Evolutionary conservation across 2,797 vertebrate species (phyloP).

Genomic region (Myotis myotis): DNA sequence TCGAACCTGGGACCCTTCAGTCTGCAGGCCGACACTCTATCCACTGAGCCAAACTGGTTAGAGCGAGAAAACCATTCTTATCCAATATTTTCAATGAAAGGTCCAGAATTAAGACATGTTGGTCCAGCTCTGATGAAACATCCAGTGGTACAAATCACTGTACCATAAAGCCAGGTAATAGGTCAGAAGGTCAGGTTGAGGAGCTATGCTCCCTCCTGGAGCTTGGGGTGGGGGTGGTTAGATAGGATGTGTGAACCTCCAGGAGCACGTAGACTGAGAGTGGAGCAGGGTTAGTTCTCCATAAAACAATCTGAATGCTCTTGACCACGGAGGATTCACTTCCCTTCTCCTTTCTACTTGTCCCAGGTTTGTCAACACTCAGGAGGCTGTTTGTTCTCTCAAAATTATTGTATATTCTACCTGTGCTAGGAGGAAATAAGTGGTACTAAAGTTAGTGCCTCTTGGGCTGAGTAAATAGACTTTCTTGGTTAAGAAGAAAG

Average conservation of each 20-base stretch:
- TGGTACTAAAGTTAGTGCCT: background rate
- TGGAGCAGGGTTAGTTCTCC: background rate
- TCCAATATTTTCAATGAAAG: background rate
- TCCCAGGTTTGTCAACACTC: background rate
- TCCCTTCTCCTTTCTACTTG: background rate
- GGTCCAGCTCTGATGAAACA: background rate
- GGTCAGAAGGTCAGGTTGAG: background rate
- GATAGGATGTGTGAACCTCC: background rate
- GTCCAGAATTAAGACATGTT: background rate
- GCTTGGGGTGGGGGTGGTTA: background rate
- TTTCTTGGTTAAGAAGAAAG: background rate
- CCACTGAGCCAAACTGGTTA: no score
- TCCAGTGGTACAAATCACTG: background rate
- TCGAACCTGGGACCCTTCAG: no score
- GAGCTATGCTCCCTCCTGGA: background rate
- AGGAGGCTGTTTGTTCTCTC: background rate
- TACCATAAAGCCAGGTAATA: rapidly evolving
- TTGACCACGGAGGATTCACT: background rate
- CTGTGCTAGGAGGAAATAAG: background rate
- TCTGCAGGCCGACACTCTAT: no score
- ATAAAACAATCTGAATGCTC: background rate
- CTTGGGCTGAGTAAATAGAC: background rate
- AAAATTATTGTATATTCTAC: background rate
- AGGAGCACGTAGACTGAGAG: background rate
- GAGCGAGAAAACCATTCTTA: background rate